These are phyloP conservation scores for Apoda limacodes DNA, from an alignment of 2,888 invertebrate species.

Conservation along the genomic window DNA sequence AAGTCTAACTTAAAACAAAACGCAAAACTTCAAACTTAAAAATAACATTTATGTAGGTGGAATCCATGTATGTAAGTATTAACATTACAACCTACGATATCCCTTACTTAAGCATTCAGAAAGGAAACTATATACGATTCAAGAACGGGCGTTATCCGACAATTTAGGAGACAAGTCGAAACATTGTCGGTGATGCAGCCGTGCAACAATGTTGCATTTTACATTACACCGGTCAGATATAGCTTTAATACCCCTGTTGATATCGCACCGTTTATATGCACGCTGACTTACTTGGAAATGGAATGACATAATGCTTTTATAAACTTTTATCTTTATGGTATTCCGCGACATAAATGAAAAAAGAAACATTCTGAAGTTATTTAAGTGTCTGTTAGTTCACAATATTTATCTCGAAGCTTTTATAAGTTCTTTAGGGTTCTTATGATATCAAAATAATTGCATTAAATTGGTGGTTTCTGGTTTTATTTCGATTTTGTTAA, in stretches of 20 bases:
- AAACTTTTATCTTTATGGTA: slow-evolving; percentile 1
- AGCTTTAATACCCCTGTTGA: slow-evolving; percentile 32
- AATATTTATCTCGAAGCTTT: too few relatives aligned
- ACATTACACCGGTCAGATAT: slow-evolving; percentile 15
- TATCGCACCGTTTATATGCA: slow-evolving; percentile 22
- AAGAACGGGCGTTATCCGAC: slow-evolving; percentile 33
- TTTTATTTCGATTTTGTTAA: too few relatives aligned
- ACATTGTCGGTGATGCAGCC: slow-evolving; percentile 25
- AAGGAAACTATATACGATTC: slow-evolving; percentile 21
- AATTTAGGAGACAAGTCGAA: slow-evolving; percentile 42
- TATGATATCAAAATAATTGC: too few relatives aligned
- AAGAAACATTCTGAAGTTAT: too few relatives aligned
- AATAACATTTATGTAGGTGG: slow-evolving; percentile 8
- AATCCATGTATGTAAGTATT: too few relatives aligned
- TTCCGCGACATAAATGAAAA: too few relatives aligned
- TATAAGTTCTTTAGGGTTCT: too few relatives aligned
- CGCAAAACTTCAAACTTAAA: slow-evolving; percentile 9
- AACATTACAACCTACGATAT: too few relatives aligned
- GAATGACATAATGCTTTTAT: slow-evolving; percentile 2
- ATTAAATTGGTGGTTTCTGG: too few relatives aligned
- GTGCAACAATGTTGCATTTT: slow-evolving; percentile 30
- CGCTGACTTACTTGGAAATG: slow-evolving; percentile 13
- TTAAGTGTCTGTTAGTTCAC: too few relatives aligned
- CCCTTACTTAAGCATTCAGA: too few relatives aligned
- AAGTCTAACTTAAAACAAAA: slow-evolving; percentile 2